These are phyloP conservation scores for Coregonus ussuriensis DNA, from an alignment of 2,797 vertebrate species.

Conservation along the genomic window DNA sequence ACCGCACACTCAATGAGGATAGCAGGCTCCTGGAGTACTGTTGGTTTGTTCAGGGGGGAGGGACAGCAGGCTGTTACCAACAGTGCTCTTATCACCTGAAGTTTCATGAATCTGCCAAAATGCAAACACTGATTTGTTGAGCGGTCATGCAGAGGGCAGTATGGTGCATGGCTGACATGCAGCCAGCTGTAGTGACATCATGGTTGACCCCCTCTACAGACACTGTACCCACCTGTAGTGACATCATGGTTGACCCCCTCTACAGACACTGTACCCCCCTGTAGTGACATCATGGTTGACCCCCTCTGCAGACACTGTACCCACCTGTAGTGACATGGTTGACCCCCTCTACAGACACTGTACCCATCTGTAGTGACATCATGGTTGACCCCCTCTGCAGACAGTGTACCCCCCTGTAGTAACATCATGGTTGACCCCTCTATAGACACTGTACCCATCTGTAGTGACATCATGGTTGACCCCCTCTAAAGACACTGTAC, in stretches of 20 bases:
- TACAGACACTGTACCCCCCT: constrained; percentile 88
- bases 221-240: constrained; percentile 80
- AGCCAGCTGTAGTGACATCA: too few relatives aligned
- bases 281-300: constrained; percentile 83
- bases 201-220: too few relatives aligned
- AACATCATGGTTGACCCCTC: too few relatives aligned
- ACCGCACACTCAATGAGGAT: not conserved
- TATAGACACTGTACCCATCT: too few relatives aligned
- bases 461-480: too few relatives aligned
- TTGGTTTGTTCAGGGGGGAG: too few relatives aligned
- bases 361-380: constrained; percentile 88
- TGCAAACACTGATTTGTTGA: not conserved
- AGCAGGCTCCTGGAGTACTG: not conserved
- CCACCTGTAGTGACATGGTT: constrained; percentile 90
- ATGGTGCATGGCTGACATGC: not conserved
- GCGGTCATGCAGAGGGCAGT: too few relatives aligned
- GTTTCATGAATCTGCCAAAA: not conserved
- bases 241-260: constrained; percentile 89
- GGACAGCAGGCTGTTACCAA: too few relatives aligned
- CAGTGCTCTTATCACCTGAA: not conserved
- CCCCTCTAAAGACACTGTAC: too few relatives aligned
- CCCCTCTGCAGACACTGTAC: not conserved
- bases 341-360: constrained; percentile 89
- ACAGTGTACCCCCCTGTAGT: constrained; percentile 79
- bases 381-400: constrained; percentile 88